These are phyloP conservation scores for Meleagris gallopavo DNA, from an alignment of 2,113 vertebrate species.

Conservation along the genomic window DNA sequence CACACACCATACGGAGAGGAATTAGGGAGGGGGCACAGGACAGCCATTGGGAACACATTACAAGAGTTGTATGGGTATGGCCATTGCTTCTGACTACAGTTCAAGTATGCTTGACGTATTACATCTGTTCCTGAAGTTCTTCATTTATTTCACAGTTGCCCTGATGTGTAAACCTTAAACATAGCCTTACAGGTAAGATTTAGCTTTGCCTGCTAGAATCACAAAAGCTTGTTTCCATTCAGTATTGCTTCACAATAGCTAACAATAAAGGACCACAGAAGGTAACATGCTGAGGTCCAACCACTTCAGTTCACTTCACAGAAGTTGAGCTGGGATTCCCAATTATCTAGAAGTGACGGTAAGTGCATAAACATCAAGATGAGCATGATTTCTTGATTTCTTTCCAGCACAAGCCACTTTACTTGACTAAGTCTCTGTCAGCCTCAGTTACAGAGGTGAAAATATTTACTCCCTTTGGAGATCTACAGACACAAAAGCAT, in stretches of 20 bases:
- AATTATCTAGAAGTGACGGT: background rate
- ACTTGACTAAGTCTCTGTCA: background rate
- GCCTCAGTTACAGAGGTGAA: slow-evolving; percentile 15
- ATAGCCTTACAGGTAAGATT: background rate
- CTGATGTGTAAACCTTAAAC: background rate
- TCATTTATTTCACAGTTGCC: background rate
- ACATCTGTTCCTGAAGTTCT: background rate
- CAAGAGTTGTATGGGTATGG: background rate
- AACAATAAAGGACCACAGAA: background rate
- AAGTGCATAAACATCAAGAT: slow-evolving; percentile 1
- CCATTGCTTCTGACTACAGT: background rate
- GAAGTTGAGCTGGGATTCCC: background rate
- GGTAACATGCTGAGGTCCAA: background rate
- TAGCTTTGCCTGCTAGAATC: background rate
- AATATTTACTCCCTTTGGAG: slow-evolving; percentile 40
- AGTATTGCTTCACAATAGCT: background rate
- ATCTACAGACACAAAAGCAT: background rate
- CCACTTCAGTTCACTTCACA: background rate
- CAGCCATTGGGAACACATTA: background rate
- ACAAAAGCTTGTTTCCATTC: background rate
- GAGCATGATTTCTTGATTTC: slow-evolving; percentile 7
- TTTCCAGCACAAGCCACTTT: slow-evolving; percentile 21
- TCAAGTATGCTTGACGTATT: background rate
- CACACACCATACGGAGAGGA: background rate
- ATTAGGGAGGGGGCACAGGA: too few species aligned